Base-by-base conservation (phyloP, 2,888 invertebrate genomes). In the Trichogramma dendrolimi region DNA sequence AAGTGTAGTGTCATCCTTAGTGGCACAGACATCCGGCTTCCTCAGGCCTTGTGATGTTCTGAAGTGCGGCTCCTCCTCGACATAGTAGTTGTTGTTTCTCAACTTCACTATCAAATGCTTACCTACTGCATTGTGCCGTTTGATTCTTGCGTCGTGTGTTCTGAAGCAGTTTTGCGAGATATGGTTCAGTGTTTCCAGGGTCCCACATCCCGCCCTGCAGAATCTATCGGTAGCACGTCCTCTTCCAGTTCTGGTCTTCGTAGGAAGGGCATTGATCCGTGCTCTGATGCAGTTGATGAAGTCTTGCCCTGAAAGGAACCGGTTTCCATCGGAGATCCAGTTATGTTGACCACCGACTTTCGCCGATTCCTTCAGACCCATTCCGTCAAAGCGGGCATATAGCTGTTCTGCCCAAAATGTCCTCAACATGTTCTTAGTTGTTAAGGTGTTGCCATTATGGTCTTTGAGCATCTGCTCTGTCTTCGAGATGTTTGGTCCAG, bases 11-110 rank as follows among this genome's bases (percentile, higher is more conserved):
- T 61, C 69, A 6, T 61, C 71, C 46, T 52, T 70, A 0, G 7
- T 49, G 4, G 72, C 72, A 0, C 75, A 66, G 5, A 74, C 66
- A 53, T 78, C 75, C 0, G 74, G 76, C 62, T 77, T 76, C 0
- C 73, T 60, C 0, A 68, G 61, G 0, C 72, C 77, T 2, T 51
- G 43, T 0, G 62, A 40, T 4, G 75, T 74, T 11, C 5, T 54
- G n/a, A 73, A 46, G 0, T 52, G 49, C 6, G 51, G 61, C 11
- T 61, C 61, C 5, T 27, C 6, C 11, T 52, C n/a, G 4, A 61
- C 61, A 0, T 7, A 7, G 40, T 2, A 57, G 4, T 43, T 42
- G 4, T 5, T 39, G 1, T 57, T 51, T 4, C 38, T 4, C 62
- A 76, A 61, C n/a, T 62, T 67, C 1, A 14, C 2, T 14, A 14